phyloP scores from a whole-genome alignment of 1,140 invertebrate species.

The Megalopta genalis region DNA sequence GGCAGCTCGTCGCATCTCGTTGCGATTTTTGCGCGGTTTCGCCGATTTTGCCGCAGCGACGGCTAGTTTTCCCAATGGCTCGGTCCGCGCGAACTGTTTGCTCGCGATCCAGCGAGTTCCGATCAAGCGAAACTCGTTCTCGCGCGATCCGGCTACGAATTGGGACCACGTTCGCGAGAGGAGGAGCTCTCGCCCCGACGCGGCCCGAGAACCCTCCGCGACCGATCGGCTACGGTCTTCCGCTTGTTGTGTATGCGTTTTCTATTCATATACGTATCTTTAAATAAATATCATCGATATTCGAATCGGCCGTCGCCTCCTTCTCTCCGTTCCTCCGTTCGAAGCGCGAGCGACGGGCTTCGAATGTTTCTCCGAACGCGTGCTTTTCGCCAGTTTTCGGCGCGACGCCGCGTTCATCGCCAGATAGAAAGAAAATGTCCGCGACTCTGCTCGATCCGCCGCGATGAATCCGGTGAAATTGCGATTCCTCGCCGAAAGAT shows the following conservation, averaged over 20 bases:
- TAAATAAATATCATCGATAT: constrained; percentile 73
- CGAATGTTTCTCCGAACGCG: neutral
- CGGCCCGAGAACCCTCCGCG: constrained; percentile 5
- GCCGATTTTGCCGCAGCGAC: neutral
- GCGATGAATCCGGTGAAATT: constrained; percentile 66
- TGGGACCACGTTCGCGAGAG: neutral
- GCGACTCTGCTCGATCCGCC: neutral
- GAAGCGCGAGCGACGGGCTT: too few relatives aligned
- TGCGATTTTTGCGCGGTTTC: neutral
- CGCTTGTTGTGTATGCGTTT: constrained; percentile 78
- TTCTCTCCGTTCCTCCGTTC: neutral
- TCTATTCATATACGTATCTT: constrained; percentile 79
- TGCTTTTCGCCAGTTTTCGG: neutral
- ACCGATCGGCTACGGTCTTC: constrained; percentile 64
- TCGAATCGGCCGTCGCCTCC: neutral
- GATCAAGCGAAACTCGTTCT: neutral
- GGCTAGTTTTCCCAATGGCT: neutral
- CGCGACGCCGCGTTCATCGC: neutral
- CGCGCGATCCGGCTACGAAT: neutral
- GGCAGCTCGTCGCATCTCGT: constrained; percentile 1
- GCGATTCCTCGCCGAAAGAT: constrained; percentile 68
- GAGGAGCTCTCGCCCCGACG: neutral
- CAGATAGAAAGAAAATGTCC: too few relatives aligned
- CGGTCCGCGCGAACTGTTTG: neutral
- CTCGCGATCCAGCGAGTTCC: neutral